Evolutionary conservation across 2,888 invertebrate species (phyloP), one percentile per base, ranked within the genome.

Genomic region (Scaptodrosophila latifasciaeformis): DNA sequence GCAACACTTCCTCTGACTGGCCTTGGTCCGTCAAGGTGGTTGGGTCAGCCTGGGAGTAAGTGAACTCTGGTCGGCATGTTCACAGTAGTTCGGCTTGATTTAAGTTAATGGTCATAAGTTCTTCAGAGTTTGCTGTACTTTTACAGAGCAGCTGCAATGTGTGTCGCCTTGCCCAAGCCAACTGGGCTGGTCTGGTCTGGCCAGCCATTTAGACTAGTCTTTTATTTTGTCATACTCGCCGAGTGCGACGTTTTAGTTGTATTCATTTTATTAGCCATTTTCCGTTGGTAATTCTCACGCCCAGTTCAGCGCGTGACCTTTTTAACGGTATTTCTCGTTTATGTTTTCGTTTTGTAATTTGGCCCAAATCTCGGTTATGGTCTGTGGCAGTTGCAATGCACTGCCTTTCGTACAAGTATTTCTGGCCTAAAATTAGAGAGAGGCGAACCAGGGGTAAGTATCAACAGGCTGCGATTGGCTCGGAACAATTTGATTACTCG

Each of bases 241-340:
- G 15, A 34, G 12, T 34, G 34, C 34, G 12, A 12, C 13, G 13
- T 34, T 34, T 34, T 34, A 13, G n/a, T 46, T 46, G 45, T 44
- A 54, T 51, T 51, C 47, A 54, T 19, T 48, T 60, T 29, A 49
- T 12, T 37, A 24, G 18, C 29, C 49, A 31, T 35, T 24, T n/a
- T n/a, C 18, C 27, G 29, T 46, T 39, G 58, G 54, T 44, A 47
- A 60, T 56, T 74, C 72, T 74, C 77, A 74, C 72, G 72, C 68
- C 77, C 75, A 2, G 42, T 29, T 27, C 9, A 37, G 40, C 21
- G 17, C 7, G 45, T 70, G 74, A 74, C 72, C 72, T 74, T 66
- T n/a, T 74, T 55, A 65, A 59, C 77, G 61, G 77, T 76, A 59
- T 56, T 52, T 65, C 5, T 51, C 44, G 42, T 21, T 27, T 10